Evolutionary conservation across 2,888 invertebrate genomes (phyloP), one percentile per base, ranked within the genome.

Genomic region (Sinopyrophorus schimmeli): DNA sequence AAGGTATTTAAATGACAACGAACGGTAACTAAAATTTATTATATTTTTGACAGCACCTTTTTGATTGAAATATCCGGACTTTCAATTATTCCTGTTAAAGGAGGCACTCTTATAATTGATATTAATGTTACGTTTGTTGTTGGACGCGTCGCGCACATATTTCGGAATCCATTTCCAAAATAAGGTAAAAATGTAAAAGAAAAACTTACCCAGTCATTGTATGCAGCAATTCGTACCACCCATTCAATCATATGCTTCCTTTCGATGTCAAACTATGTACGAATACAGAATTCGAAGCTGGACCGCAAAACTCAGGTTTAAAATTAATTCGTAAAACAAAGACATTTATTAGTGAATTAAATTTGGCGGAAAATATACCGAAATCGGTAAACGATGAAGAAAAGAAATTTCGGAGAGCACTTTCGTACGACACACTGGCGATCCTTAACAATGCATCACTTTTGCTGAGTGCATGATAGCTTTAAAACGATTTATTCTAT

Each of bases 401-500:
- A 41, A 18, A n/a, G n/a, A n/a, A n/a, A n/a, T n/a, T n/a, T n/a
- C n/a, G n/a, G n/a, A n/a, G n/a, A 24, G 16, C 9, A 26, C 39
- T 28, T 38, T 23, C 23, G 31, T 39, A 46, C 24, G 31, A 21
- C 30, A 32, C 15, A 38, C 30, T 38, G 30, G 18, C 38, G 10
- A 28, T 23, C 34, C 30, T 50, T 40, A 46, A 50, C 49, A 50
- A 46, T 50, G 46, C 50, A 46, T 46, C 40, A 44, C 34, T 40
- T 44, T 58, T 51, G 42, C 46, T 66, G 64, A 60, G 57, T 58
- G 57, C 59, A 60, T 60, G 60, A 69, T 67, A 69, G 65, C 62
- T 67, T 66, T 68, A 65, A 65, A 67, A 66, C 61, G 62, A 62
- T 67, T 68, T 67, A 69, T 68, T 67, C 69, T 70, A 70, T 69